A percentile compares a stretch with the other conserved stretches of the same genome.
phyloP scores from a whole-genome alignment of 2,113 vertebrate species.

The Nothobranchius kuhntae region DNA sequence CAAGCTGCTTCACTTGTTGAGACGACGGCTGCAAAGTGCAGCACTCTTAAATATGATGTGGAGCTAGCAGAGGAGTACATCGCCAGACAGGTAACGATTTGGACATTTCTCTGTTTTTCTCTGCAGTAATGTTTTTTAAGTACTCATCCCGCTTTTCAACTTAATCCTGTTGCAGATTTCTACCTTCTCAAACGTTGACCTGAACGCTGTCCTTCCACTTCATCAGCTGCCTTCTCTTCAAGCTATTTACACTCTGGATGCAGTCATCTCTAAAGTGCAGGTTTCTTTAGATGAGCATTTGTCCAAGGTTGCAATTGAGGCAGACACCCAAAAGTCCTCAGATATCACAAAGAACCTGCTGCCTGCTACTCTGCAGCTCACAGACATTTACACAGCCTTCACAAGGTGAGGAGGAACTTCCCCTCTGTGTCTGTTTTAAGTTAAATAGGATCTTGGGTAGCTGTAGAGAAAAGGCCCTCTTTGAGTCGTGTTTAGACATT shows the following conservation, averaged over 20 bases:
- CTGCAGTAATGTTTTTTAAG: not conserved
- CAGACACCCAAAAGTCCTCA: conserved; percentile 88
- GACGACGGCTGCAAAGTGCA: conserved; percentile 86
- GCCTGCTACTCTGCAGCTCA: conserved; percentile 92
- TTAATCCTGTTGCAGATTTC: conserved; percentile 85
- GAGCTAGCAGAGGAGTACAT: conserved; percentile 98
- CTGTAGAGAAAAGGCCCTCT: not conserved
- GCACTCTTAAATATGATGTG: conserved; percentile 92
- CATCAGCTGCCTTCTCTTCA: conserved; percentile 93
- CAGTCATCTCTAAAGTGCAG: conserved; percentile 96
- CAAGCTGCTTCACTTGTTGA: conserved; percentile 88
- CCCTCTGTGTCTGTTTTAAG: too few species aligned
- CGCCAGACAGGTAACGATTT: conserved; percentile 86
- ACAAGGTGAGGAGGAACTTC: conserved; percentile 80
- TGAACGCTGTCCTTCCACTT: conserved; percentile 87
- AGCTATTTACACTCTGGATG: conserved; percentile 94
- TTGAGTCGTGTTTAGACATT: too few species aligned
- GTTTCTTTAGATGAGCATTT: conserved; percentile 96
- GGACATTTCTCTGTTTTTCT: not conserved
- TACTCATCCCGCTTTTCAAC: not conserved
- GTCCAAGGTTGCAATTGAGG: conserved; percentile 92
- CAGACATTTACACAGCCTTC: conserved; percentile 91
- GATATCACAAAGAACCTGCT: conserved; percentile 96
- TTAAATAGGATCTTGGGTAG: too few species aligned
- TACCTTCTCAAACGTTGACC: conserved; percentile 89